phyloP scores from a whole-genome alignment of 2,797 vertebrate species.

The Crypturellus tataupa region DNA sequence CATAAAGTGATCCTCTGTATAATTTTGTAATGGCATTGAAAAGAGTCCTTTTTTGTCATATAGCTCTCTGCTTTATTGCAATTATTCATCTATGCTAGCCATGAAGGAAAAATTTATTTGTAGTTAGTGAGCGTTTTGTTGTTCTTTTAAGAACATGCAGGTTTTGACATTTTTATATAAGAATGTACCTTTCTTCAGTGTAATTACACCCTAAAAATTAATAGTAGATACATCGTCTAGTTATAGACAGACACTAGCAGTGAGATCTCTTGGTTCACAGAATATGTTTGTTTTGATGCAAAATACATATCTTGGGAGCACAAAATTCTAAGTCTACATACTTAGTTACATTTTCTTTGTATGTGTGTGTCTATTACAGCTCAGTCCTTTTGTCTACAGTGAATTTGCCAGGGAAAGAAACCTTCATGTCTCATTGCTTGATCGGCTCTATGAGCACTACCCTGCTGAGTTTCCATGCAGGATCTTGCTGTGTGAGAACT shows the following conservation, averaged over 20 bases:
- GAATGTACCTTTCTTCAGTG: background rate
- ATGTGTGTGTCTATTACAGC: slow-evolving; percentile 86
- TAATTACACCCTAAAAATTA: background rate
- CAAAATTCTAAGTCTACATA: slow-evolving; percentile 34
- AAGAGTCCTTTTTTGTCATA: background rate
- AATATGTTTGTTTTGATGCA: background rate
- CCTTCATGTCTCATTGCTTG: slow-evolving; percentile 95
- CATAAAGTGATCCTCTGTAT: background rate
- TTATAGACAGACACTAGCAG: background rate
- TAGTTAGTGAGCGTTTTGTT: background rate
- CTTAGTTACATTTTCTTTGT: slow-evolving; percentile 77
- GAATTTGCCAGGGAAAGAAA: slow-evolving; percentile 98
- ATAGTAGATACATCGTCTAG: background rate
- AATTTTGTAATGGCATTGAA: background rate
- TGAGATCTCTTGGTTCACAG: background rate
- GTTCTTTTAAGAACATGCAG: background rate
- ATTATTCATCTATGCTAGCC: background rate
- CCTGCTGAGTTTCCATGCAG: slow-evolving; percentile 95
- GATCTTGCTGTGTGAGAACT: slow-evolving; percentile 99
- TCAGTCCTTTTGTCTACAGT: slow-evolving; percentile 99
- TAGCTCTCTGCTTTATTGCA: background rate
- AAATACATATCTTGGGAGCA: background rate
- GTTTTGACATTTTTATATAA: background rate
- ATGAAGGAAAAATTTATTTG: background rate
- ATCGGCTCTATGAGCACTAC: slow-evolving; percentile 98